Evolutionary conservation across 2,797 vertebrate genomes (phyloP), one percentile per base, ranked within the genome.

Genomic region (Carapus acus): DNA sequence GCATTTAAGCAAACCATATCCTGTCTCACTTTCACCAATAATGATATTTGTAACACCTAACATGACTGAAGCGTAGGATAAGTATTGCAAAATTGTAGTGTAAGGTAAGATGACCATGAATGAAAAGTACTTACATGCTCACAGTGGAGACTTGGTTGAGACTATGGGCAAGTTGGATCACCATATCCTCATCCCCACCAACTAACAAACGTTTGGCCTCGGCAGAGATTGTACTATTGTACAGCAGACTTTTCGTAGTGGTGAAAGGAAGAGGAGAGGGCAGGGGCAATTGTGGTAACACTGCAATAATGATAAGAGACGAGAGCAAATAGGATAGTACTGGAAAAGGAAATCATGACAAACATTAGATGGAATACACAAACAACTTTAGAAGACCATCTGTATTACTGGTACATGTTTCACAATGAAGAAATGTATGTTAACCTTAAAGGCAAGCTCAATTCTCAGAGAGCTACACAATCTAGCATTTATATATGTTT

Each of bases 91-190:
- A 36, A 15, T 15, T 15, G 13, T 15, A 36, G 34, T 7, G n/a
- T 15, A 13, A 4, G 14, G 24, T 21, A 43, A 13, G 33, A 29
- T 13, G 36, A 16, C 2, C 0, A n/a, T 9, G 7, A 41, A 27
- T 27, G 6, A 47, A 17, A 47, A 19, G 44, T 54, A 91, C 94
- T 82, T 87, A 98, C 96, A 98, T 98, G 88, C 97, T 93, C 89
- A 97, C 94, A 54, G 94, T 97, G 80, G 95, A 98, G 83, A 98
- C 96, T 87, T 98, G 96, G 89, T 93, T 96, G 84, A 98, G 96
- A 83, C 93, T 92, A 62, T 96, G 96, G 23, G 92, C 80, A 23
- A 98, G 90, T 78, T 98, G 95, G 83, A 92, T 93, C 85, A 95
- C 95, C 78, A 98, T 82, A 77, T 83, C 92, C 83, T 97, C 94